Evolutionary conservation across 2,797 vertebrate genomes (phyloP), one percentile per base, ranked within the genome.

Genomic region (Saxicola maurus): DNA sequence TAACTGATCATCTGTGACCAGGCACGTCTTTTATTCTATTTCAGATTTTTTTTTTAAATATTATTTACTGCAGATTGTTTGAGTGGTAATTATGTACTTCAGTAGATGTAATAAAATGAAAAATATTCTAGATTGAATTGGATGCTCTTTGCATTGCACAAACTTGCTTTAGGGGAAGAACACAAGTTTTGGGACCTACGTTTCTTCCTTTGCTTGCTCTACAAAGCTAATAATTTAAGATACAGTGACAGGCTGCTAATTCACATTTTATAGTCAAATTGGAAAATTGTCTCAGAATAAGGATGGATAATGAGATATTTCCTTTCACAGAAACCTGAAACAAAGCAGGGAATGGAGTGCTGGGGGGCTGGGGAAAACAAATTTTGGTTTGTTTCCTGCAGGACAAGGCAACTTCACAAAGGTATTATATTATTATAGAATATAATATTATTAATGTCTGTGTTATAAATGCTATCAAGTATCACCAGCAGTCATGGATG

Each of bases 171-270:
- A 46, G 30, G 40, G 25, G 37, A 66, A 56, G 25, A 84, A 62
- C 19, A 20, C 9, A 8, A 13, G 1, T 14, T 68, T 66, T 18
- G 7, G 45, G n/a, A 51, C 13, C 1, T 1, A 6, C 18, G 19
- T 43, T 72, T 61, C 49, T 75, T 57, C 37, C 31, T 68, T 48
- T 60, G 45, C 28, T 68, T 78, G 49, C 4, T 38, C 20, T 53
- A 10, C 7, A 57, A 87, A 83, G 57, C 17, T 42, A 65, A 65
- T 28, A 46, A 28, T 27, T 2, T 28, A 40, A 66, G 27, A 33
- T 27, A 19, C 0, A 77, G 17, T 2, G 3, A 35, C 8, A 43
- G 37, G 14, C 28, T 68, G 33, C 59, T 68, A 33, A 51, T 51
- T 81, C 51, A 19, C 19, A 20, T 65, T 74, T 77, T 74, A 38